Conservation (phyloP, 1,140 invertebrate genomes). For the Coenobita brevimanus region DNA sequence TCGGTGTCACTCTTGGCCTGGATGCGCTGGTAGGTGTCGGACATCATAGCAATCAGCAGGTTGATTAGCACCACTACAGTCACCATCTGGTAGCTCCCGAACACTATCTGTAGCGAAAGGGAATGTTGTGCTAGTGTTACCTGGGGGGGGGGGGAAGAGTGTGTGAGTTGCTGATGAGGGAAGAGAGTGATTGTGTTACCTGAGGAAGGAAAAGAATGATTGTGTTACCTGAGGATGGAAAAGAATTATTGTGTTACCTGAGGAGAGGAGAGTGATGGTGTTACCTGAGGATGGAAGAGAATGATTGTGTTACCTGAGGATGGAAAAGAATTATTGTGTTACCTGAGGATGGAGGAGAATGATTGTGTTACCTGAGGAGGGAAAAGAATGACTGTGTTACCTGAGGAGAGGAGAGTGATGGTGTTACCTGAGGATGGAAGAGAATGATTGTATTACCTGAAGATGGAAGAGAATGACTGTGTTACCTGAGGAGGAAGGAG, state of each 20-base stretch:
- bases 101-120: slow-evolving; percentile 77
- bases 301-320: too few relatives aligned
- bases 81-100: slow-evolving; percentile 97
- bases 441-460: too few relatives aligned
- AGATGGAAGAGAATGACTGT: too few relatives aligned
- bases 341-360: too few relatives aligned
- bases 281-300: too few relatives aligned
- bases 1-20: slow-evolving; percentile 99
- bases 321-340: too few relatives aligned
- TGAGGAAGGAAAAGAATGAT: background rate
- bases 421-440: background rate
- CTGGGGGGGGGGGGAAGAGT: too few relatives aligned
- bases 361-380: too few relatives aligned
- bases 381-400: background rate
- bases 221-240: too few relatives aligned
- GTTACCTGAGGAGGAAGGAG: too few relatives aligned
- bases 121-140: background rate
- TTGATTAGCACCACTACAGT: slow-evolving; percentile 98
- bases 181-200: background rate
- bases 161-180: background rate
- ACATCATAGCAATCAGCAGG: slow-evolving; percentile 99
- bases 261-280: too few relatives aligned
- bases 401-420: background rate
- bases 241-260: too few relatives aligned
- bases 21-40: slow-evolving; percentile 98